Evolutionary conservation across 2,888 invertebrate genomes (phyloP).

Genomic region (Bellardia pandia): DNA sequence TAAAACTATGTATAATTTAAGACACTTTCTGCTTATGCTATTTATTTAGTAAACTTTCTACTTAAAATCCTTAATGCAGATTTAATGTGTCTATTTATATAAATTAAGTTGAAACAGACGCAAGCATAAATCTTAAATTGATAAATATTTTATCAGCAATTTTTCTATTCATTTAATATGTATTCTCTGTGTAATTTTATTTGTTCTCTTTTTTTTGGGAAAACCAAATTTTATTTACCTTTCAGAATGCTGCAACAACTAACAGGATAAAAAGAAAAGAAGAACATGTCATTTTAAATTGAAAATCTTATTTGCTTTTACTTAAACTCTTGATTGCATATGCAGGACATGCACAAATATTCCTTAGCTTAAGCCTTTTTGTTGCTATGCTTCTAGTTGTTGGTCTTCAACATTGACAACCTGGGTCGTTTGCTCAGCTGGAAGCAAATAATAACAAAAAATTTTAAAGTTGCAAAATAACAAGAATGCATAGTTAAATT

Average conservation of each 20-base stretch:
- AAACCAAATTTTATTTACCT: slow-evolving; percentile 47
- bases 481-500: slow-evolving; percentile 28
- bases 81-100: background rate
- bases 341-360: slow-evolving; percentile 64
- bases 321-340: slow-evolving; percentile 66
- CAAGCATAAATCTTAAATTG: background rate
- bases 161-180: slow-evolving; percentile 24
- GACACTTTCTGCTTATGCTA: background rate
- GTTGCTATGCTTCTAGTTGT: slow-evolving; percentile 7
- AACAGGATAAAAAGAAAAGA: slow-evolving; percentile 5
- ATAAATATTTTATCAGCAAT: slow-evolving; percentile 12
- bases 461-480: background rate
- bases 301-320: slow-evolving; percentile 69
- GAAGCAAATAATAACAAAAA: background rate
- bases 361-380: background rate
- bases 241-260: slow-evolving; percentile 29
- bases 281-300: slow-evolving; percentile 61
- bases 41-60: background rate
- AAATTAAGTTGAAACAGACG: slow-evolving; percentile 16
- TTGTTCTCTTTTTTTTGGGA: background rate
- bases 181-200: background rate
- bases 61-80: slow-evolving; percentile 4
- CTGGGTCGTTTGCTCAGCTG: slow-evolving; percentile 31
- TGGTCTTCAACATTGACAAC: slow-evolving; percentile 44
- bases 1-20: background rate